Conservation (phyloP, 2,113 vertebrate genomes). For the Aramus guarauna region DNA sequence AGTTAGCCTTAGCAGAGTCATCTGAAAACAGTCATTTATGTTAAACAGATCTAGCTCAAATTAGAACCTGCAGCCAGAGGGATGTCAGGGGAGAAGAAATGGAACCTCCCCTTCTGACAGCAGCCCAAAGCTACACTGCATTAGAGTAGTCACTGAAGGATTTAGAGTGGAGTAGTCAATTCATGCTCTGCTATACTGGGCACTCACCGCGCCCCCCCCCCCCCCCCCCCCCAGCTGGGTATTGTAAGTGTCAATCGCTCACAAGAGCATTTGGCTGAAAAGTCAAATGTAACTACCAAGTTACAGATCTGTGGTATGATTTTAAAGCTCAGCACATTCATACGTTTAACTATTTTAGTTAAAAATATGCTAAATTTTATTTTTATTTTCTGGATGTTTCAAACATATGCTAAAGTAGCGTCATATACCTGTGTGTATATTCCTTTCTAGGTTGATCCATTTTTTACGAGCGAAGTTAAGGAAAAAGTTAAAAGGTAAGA, state of each 20-base stretch:
- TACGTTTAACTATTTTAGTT: not conserved
- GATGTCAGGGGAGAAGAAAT: not conserved
- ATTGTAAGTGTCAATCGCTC: not conserved
- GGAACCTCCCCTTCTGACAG: not conserved
- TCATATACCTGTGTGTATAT: not conserved
- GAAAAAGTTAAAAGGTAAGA: conserved; percentile 82
- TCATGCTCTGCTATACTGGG: not conserved
- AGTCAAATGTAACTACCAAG: not conserved
- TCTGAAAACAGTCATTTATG: not conserved
- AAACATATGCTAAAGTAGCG: not conserved
- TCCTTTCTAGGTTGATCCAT: conserved; percentile 81
- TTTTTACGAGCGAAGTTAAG: conserved; percentile 80
- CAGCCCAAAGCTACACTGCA: not conserved
- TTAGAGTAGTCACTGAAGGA: not conserved
- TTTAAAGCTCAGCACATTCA: not conserved
- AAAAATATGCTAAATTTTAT: not conserved
- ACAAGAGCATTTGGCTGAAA: not conserved
- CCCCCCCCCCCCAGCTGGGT: not conserved
- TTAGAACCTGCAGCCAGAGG: not conserved
- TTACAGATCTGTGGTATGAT: not conserved
- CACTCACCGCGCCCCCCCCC: too few species aligned
- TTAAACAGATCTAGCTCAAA: not conserved
- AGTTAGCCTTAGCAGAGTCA: not conserved
- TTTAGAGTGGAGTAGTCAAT: not conserved
- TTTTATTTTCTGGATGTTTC: not conserved